Evolutionary conservation across 2,797 vertebrate species (phyloP).

Genomic region (Pseudomugil tenellus): DNA sequence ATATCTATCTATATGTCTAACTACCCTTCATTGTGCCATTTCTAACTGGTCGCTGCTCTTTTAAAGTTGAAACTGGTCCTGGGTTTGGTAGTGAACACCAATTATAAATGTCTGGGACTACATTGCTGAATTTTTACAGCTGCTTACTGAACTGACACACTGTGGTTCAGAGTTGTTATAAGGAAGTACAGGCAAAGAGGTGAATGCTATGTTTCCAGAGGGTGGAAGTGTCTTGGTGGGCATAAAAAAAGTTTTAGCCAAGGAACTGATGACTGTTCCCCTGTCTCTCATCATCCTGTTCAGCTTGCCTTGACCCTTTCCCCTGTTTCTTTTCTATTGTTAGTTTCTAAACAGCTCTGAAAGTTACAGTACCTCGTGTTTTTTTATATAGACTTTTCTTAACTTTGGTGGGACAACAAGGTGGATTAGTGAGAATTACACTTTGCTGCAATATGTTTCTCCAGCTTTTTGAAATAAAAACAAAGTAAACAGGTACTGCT

Average conservation of each 20-base stretch:
- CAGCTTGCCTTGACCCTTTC: conserved; percentile 6
- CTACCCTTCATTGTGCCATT: too few species aligned
- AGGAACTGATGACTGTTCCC: conserved; percentile 25
- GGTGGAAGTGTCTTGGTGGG: conserved; percentile 47
- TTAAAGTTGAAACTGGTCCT: too few species aligned
- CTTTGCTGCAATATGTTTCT: neutral
- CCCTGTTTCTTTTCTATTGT: conserved; percentile 11
- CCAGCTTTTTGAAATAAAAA: neutral
- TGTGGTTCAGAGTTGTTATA: conserved; percentile 4
- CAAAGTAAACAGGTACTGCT: too few species aligned
- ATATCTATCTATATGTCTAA: too few species aligned
- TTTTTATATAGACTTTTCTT: neutral
- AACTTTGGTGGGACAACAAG: neutral
- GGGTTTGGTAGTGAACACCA: neutral
- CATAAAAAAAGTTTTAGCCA: conserved; percentile 25
- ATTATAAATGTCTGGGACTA: neutral
- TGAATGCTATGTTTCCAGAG: conserved; percentile 27
- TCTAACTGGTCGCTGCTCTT: too few species aligned
- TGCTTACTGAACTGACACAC: neutral
- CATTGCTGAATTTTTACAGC: neutral
- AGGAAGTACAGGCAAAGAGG: conserved; percentile 22
- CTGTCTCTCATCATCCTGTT: conserved; percentile 43
- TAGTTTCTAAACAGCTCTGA: neutral
- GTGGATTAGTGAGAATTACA: neutral
- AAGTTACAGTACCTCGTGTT: neutral